These are phyloP conservation scores for Calycopis cecrops DNA, from an alignment of 1,140 invertebrate species.

Conservation along the genomic window DNA sequence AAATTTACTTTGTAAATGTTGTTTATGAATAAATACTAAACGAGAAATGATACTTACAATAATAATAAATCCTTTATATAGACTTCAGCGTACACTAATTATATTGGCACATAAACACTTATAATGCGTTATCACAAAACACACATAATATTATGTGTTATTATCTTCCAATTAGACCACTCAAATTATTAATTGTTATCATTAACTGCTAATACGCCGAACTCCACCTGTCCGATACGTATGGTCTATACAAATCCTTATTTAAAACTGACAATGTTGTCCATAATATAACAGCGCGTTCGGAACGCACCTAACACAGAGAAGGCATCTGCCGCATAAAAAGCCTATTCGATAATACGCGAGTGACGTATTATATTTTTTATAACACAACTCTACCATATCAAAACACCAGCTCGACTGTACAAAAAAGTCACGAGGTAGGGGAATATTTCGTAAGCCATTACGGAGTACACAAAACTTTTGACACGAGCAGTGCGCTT, in stretches of 20 bases:
- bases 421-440: slow-evolving; percentile 69
- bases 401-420: slow-evolving; percentile 62
- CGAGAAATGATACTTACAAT: slow-evolving; percentile 42
- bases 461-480: slow-evolving; percentile 68
- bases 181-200: slow-evolving; percentile 27
- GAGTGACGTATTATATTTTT: slow-evolving; percentile 52
- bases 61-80: slow-evolving; percentile 48
- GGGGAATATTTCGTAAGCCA: slow-evolving; percentile 73
- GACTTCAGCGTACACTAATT: slow-evolving; percentile 43
- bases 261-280: slow-evolving; percentile 73
- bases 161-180: slow-evolving; percentile 60
- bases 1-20: no score
- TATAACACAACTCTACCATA: slow-evolving; percentile 66
- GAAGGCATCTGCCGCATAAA: slow-evolving; percentile 57
- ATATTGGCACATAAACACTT: slow-evolving; percentile 50
- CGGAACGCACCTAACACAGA: slow-evolving; percentile 53
- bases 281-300: slow-evolving; percentile 59
- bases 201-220: slow-evolving; percentile 35
- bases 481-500: slow-evolving; percentile 73
- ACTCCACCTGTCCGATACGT: slow-evolving; percentile 62
- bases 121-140: slow-evolving; percentile 51
- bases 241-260: slow-evolving; percentile 73
- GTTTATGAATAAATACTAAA: no score
- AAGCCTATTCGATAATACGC: slow-evolving; percentile 46
- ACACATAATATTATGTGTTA: slow-evolving; percentile 41